Conservation (phyloP, 1,140 invertebrate species). For the Drosophila paulistorum region DNA sequence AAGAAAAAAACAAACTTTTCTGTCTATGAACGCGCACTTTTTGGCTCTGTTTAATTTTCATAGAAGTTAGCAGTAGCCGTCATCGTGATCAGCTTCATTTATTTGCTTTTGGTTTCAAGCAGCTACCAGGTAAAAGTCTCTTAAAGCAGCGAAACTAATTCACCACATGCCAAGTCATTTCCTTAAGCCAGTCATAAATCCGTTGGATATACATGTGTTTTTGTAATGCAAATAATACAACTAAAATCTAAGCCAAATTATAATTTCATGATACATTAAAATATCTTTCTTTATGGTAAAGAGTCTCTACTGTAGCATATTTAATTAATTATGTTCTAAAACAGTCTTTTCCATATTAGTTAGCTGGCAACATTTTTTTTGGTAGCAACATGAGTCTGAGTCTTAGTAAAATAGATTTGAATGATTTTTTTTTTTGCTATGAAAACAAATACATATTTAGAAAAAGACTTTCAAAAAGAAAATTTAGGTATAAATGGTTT, state of each 20-base stretch:
- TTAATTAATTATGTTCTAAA: too few relatives aligned
- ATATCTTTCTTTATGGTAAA: too few relatives aligned
- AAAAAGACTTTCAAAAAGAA: too few relatives aligned
- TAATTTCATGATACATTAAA: neutral
- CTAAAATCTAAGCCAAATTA: neutral
- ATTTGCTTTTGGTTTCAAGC: conserved; percentile 27
- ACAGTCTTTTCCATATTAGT: too few relatives aligned
- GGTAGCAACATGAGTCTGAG: too few relatives aligned
- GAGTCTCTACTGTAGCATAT: too few relatives aligned
- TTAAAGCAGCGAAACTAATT: conserved; percentile 8
- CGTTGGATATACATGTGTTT: neutral
- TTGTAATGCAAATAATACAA: neutral
- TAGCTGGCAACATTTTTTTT: too few relatives aligned
- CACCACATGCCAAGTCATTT: conserved; percentile 1
- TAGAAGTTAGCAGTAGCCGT: conserved; percentile 3
- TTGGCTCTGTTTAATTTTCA: conserved; percentile 51
- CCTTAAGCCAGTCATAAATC: neutral
- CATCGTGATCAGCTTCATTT: conserved; percentile 21
- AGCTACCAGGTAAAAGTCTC: neutral
- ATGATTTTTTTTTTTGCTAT: too few relatives aligned
- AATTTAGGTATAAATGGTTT: too few relatives aligned
- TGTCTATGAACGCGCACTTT: conserved; percentile 69
- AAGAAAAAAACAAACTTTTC: conserved; percentile 35
- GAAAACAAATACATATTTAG: too few relatives aligned
- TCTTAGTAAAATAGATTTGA: too few relatives aligned